These are phyloP conservation scores for Salvelinus sp. DNA, from an alignment of 2,113 vertebrate genomes.

Conservation along the genomic window DNA sequence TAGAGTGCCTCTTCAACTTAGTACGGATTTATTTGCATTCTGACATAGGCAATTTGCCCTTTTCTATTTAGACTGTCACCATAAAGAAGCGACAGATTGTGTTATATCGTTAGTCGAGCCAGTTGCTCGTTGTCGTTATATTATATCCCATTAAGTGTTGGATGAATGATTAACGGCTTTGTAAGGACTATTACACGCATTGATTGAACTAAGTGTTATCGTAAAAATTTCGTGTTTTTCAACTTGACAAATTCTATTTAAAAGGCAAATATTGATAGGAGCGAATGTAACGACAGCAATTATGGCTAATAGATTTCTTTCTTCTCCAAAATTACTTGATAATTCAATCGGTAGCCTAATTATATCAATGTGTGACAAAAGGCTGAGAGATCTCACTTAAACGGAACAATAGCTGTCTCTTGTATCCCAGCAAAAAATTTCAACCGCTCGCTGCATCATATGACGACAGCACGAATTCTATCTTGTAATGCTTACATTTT, in stretches of 20 bases:
- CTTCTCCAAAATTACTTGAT: too few species aligned
- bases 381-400: background rate
- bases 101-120: background rate
- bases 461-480: too few species aligned
- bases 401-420: too few species aligned
- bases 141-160: background rate
- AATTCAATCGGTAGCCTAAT: background rate
- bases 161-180: constrained; percentile 22
- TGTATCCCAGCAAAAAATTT: too few species aligned
- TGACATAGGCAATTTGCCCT: constrained; percentile 70
- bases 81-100: background rate
- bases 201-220: constrained; percentile 43
- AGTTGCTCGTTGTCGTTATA: background rate
- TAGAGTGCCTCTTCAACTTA: constrained; percentile 29
- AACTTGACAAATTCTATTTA: background rate
- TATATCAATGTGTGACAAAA: background rate
- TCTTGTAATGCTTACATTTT: too few species aligned
- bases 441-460: too few species aligned
- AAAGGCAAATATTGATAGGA: constrained; percentile 17
- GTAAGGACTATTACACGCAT: constrained; percentile 17
- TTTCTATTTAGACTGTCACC: constrained; percentile 21
- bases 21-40: constrained; percentile 71
- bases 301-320: background rate
- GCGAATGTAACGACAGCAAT: background rate
- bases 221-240: background rate